These are phyloP conservation scores for Heliconius nattereri DNA, from an alignment of 1,140 invertebrate species.

Conservation along the genomic window DNA sequence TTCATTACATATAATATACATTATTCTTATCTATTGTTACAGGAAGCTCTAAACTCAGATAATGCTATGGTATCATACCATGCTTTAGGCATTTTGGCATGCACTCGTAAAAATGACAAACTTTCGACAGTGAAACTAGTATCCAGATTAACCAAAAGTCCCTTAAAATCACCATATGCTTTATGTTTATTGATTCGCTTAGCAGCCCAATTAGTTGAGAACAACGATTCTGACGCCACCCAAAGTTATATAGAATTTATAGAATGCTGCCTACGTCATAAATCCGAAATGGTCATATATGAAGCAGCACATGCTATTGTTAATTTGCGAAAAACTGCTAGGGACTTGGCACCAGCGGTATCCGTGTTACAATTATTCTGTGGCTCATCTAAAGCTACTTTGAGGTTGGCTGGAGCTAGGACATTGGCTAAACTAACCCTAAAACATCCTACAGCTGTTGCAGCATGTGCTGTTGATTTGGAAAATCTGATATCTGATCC, in stretches of 20 bases:
- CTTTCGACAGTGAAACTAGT: constrained; percentile 98
- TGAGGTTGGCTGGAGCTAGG: constrained; percentile 97
- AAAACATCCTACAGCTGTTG: constrained; percentile 96
- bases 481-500: constrained; percentile 99
- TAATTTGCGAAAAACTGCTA: constrained; percentile 91
- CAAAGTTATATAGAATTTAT: constrained; percentile 91
- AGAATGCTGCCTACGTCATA: constrained; percentile 96
- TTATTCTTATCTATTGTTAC: constrained; percentile 49
- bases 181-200: constrained; percentile 97
- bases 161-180: constrained; percentile 96
- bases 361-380: constrained; percentile 98
- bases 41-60: constrained; percentile 82
- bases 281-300: constrained; percentile 99
- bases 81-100: constrained; percentile 97
- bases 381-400: constrained; percentile 95
- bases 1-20: not conserved
- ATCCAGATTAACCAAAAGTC: constrained; percentile 91
- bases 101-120: constrained; percentile 96
- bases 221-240: constrained; percentile 89
- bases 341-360: constrained; percentile 96
- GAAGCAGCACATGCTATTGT: constrained; percentile 98
- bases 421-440: constrained; percentile 95
- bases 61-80: constrained; percentile 98
- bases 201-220: constrained; percentile 95
- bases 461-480: constrained; percentile 98